A percentile compares a stretch with the other conserved stretches of the same genome.
These are phyloP conservation scores for Seira sanloemensis DNA, from an alignment of 2,888 invertebrate genomes.

Conservation along the genomic window DNA sequence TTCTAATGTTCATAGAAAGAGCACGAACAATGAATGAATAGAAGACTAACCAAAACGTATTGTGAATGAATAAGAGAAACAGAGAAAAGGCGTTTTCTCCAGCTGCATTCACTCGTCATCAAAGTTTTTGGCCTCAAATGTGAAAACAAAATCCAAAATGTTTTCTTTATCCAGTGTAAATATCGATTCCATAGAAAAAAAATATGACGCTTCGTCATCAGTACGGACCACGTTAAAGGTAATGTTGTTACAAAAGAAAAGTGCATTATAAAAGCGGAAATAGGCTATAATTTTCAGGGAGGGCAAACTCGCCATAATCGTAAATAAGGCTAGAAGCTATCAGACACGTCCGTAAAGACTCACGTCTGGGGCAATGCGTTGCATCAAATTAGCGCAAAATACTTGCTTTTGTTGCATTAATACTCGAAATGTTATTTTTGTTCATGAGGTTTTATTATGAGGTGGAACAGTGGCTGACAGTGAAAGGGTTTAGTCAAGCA, in stretches of 20 bases:
- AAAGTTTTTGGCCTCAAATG: neutral
- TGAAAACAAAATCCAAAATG: slow-evolving; percentile 29
- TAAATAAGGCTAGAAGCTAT: neutral
- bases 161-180: neutral
- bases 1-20: too few relatives aligned
- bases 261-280: slow-evolving; percentile 1
- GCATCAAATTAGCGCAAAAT: neutral
- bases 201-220: neutral
- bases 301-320: neutral
- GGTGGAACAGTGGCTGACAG: too few relatives aligned
- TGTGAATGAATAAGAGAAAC: slow-evolving; percentile 32
- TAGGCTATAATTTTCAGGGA: neutral
- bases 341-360: neutral
- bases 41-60: slow-evolving; percentile 15
- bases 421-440: neutral
- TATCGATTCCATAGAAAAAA: slow-evolving; percentile 39
- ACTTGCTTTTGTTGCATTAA: neutral
- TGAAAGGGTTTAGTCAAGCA: neutral
- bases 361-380: neutral
- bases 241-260: neutral
- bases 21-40: slow-evolving; percentile 33
- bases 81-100: slow-evolving; percentile 20
- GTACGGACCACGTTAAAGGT: neutral
- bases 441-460: neutral
- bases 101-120: slow-evolving; percentile 24